Base-by-base conservation (phyloP, 2,113 vertebrate species). In the Atherinomorus stipes region DNA sequence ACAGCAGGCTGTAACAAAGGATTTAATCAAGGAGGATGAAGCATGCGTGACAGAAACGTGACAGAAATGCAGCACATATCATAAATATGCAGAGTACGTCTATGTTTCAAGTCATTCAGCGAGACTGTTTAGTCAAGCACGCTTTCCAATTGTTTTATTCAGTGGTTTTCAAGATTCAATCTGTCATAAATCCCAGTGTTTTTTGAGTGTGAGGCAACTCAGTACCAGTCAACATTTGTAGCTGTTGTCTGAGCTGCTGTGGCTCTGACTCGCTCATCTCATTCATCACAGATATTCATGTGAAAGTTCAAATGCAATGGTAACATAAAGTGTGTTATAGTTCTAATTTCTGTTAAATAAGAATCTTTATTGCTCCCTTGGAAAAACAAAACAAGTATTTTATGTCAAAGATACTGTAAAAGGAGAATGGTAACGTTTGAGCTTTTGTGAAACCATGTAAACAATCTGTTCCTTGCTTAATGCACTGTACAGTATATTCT, bases 221-320 rank as follows among this genome's bases (percentile, higher is more conserved):
- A 49, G 45, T 21, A 19, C 15, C 26, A 37, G 15, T 49, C 28
- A n/a, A 37, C 58, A 45, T 77, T 25, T 49, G 58, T 12, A 64
- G 37, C 63, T 63, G 45, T 71, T 67, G 59, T 67, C 38, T 38
- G 53, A 56, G 59, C 67, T 45, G 50, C 23, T 73, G 44, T 21
- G 56, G 26, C 15, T 69, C 34, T 78, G 66, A 71, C 45, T 67
- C 74, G 67, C 63, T 59, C n/a, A 19, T 71, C 16, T 67, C 61
- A 53, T 67, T 69, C 18, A 16, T 70, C 44, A 71, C 34, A 31
- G 44, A 19, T 61, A 38, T 44, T 73, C 51, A 60, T 22, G 47
- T 52, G 7, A 50, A 42, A 51, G 7, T 38, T 64, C 23, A 71
- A 60, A 78, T 66, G 44, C 69, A 64, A n/a, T 34, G 22, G 63